A percentile compares a stretch with the other conserved stretches of the same genome.
Evolutionary conservation across 1,140 invertebrate species (phyloP).

Genomic region (Metopolophium dirhodum): DNA sequence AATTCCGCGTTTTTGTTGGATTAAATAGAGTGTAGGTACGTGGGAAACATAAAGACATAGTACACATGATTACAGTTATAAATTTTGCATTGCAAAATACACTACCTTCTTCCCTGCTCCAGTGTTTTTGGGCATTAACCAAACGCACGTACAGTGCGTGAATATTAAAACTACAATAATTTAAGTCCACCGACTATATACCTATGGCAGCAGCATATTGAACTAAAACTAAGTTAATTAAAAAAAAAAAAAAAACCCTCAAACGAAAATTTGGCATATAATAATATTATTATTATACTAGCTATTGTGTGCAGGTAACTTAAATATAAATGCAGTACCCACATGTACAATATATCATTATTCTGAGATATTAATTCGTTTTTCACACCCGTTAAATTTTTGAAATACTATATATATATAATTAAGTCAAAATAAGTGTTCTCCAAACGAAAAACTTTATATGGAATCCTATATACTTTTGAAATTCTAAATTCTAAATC

Average conservation of each 20-base stretch:
- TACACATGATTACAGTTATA: not conserved
- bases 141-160: not conserved
- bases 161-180: not conserved
- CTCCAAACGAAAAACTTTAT: slow-evolving; percentile 7
- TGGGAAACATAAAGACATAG: not conserved
- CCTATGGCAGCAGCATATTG: not conserved
- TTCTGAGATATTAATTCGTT: not conserved
- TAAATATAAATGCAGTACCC: not conserved
- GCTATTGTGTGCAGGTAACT: not conserved
- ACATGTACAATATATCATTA: not conserved
- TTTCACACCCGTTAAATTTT: not conserved
- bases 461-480: slow-evolving; percentile 1
- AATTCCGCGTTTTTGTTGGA: not conserved
- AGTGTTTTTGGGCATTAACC: not conserved
- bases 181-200: not conserved
- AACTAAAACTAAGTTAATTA: not conserved
- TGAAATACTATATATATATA: not conserved
- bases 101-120: not conserved
- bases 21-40: not conserved
- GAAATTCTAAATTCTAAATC: not conserved
- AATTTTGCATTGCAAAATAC: slow-evolving; percentile 6
- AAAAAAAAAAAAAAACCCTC: not conserved
- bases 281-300: not conserved
- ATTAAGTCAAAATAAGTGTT: not conserved
- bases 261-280: not conserved